phyloP scores from a whole-genome alignment of 2,888 invertebrate species.

The Eurois occulta region DNA sequence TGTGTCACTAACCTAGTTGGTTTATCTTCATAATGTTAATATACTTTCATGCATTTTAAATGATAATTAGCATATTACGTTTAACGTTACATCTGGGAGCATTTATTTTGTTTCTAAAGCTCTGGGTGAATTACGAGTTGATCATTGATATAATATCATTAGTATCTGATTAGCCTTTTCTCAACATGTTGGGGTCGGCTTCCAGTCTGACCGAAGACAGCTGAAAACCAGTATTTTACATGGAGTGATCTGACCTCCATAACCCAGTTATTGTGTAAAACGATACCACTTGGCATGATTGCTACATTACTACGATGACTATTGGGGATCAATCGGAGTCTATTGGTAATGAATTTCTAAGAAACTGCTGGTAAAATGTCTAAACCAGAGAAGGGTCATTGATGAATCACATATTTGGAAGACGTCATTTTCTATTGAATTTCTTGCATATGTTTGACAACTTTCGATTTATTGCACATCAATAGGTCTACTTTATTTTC shows the following conservation, averaged over 20 bases:
- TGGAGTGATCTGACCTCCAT: too few species aligned
- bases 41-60: background rate
- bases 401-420: conserved; percentile 8
- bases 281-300: too few species aligned
- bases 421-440: conserved; percentile 4
- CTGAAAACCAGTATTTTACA: too few species aligned
- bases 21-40: background rate
- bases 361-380: background rate
- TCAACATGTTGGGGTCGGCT: too few species aligned
- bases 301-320: background rate
- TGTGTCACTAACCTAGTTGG: background rate
- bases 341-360: conserved; percentile 3
- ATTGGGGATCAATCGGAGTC: background rate
- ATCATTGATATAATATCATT: background rate
- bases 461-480: conserved; percentile 39
- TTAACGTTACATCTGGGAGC: background rate
- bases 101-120: background rate
- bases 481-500: conserved; percentile 22
- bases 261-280: too few species aligned
- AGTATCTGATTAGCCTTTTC: too few species aligned
- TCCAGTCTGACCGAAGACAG: too few species aligned
- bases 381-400: background rate
- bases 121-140: background rate
- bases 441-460: conserved; percentile 25
- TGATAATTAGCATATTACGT: background rate